Conservation (phyloP, 2,888 invertebrate genomes). For the Melipona bicolor region DNA sequence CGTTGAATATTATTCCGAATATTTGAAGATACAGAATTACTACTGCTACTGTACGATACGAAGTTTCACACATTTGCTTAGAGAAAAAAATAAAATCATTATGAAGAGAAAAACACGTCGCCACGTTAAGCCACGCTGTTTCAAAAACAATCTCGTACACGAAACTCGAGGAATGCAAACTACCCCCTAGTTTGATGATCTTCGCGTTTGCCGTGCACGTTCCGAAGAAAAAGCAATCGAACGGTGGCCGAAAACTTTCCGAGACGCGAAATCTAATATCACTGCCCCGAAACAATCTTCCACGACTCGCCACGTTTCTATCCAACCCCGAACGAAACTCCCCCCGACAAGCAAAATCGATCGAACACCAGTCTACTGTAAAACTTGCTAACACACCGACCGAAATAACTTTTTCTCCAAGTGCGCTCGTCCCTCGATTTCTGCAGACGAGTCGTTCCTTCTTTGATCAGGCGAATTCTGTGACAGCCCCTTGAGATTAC, state of each 20-base stretch:
- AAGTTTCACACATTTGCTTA: too few species aligned
- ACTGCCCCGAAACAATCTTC: neutral
- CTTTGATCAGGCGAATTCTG: too few species aligned
- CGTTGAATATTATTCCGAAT: too few species aligned
- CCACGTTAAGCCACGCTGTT: neutral
- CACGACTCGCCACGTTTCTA: neutral
- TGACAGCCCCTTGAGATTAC: too few species aligned
- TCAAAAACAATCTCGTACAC: neutral
- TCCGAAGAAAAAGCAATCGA: neutral
- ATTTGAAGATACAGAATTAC: neutral
- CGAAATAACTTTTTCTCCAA: too few species aligned
- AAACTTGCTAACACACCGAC: conserved; percentile 3
- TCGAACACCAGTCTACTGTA: neutral
- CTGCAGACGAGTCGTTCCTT: too few species aligned
- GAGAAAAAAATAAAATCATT: neutral
- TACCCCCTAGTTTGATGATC: neutral
- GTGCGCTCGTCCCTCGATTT: too few species aligned
- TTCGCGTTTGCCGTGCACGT: neutral
- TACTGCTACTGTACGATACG: too few species aligned
- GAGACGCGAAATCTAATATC: neutral
- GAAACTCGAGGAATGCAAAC: neutral
- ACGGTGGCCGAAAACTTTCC: neutral
- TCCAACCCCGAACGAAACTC: conserved; percentile 19
- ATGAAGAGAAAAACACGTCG: neutral
- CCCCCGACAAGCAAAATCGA: neutral